Percentiles rank a stretch among this genome's conserved stretches.
Conservation (phyloP, 1,140 invertebrate species). For the Orchesella cincta region DNA sequence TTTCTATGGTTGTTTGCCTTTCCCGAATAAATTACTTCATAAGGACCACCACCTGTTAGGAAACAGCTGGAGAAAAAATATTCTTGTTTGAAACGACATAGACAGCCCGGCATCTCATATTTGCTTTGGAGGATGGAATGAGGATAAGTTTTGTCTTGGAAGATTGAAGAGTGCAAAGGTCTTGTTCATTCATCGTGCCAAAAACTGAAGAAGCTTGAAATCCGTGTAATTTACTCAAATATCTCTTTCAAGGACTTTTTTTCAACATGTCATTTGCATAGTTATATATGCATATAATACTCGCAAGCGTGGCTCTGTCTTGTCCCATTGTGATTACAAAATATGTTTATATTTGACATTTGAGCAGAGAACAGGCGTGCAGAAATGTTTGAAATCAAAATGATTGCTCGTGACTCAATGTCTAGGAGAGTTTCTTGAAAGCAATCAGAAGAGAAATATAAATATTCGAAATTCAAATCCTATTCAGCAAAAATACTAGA, state of each 20-base stretch:
- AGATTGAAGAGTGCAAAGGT: background rate
- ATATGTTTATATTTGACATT: background rate
- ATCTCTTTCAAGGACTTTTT: constrained; percentile 21
- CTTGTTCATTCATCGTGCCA: background rate
- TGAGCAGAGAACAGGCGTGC: background rate
- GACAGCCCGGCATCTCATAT: constrained; percentile 7
- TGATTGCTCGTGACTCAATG: background rate
- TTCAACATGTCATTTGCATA: constrained; percentile 23
- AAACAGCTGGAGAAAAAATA: constrained; percentile 19
- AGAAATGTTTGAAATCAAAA: constrained; percentile 1
- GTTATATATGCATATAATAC: background rate
- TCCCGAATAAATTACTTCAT: constrained; percentile 26
- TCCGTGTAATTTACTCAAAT: constrained; percentile 22
- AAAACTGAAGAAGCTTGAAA: constrained; percentile 20
- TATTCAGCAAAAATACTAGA: constrained; percentile 23
- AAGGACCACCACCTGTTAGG: constrained; percentile 27
- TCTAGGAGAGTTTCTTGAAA: background rate
- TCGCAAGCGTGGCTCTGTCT: too few relatives aligned
- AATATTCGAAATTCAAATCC: background rate
- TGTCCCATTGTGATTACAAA: background rate
- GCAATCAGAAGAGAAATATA: background rate
- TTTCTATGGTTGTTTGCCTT: constrained; percentile 23
- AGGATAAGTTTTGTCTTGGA: background rate
- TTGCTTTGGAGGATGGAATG: background rate
- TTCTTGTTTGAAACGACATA: constrained; percentile 18